These are phyloP conservation scores for Myotis findleyi DNA, from an alignment of 2,797 vertebrate species.

Conservation along the genomic window DNA sequence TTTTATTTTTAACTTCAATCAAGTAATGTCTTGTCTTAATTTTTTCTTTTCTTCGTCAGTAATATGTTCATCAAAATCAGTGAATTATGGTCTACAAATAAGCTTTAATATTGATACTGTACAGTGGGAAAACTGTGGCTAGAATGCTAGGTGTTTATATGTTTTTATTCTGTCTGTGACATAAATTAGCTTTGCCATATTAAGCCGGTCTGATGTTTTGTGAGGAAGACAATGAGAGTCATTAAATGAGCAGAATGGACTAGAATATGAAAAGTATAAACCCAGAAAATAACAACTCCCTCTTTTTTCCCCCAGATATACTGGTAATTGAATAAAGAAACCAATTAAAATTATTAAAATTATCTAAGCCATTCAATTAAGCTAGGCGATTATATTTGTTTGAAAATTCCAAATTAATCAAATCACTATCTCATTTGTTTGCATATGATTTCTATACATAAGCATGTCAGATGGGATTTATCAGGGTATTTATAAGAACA, in stretches of 20 bases:
- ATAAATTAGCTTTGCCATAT: not conserved
- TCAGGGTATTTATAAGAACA: not conserved
- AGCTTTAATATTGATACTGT: not conserved
- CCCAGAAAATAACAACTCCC: fast-evolving
- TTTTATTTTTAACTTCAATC: not conserved
- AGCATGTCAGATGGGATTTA: not conserved
- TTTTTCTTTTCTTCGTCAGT: not conserved
- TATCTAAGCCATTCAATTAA: not conserved
- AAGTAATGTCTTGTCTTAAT: not conserved
- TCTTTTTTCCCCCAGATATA: not conserved
- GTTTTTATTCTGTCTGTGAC: not conserved
- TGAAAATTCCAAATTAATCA: not conserved
- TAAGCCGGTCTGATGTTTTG: not conserved
- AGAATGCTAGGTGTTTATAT: not conserved
- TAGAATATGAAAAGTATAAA: not conserved
- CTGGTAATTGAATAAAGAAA: not conserved
- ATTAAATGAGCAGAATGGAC: not conserved
- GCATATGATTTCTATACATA: not conserved
- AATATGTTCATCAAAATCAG: not conserved
- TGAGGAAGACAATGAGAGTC: not conserved
- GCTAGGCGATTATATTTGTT: not conserved
- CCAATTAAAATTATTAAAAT: not conserved
- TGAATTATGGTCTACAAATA: not conserved
- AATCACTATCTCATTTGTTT: not conserved
- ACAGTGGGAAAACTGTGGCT: not conserved